These are phyloP conservation scores for Leptinotarsa undecemlineata DNA, from an alignment of 1,140 invertebrate genomes.

Conservation along the genomic window DNA sequence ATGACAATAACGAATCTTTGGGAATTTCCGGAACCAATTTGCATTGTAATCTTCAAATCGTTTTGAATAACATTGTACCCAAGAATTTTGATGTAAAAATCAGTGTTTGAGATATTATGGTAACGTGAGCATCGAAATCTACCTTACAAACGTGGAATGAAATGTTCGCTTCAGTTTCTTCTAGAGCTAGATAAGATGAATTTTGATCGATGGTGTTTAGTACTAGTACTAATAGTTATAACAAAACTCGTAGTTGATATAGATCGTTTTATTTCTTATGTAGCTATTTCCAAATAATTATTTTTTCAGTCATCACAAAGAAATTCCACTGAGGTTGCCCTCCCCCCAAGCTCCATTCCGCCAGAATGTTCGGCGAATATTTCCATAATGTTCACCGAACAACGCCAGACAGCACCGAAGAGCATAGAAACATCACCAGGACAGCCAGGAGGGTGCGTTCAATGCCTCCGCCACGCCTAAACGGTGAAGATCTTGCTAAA, in stretches of 20 bases:
- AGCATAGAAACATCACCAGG: no score
- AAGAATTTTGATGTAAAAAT: constrained; percentile 48
- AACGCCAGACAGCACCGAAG: no score
- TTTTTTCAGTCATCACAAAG: constrained; percentile 41
- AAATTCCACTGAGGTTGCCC: constrained; percentile 44
- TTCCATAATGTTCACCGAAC: no score
- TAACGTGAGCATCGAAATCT: constrained; percentile 35
- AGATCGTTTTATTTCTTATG: constrained; percentile 43
- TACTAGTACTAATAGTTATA: constrained; percentile 27
- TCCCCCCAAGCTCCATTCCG: no score
- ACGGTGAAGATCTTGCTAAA: no score
- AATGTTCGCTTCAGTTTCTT: constrained; percentile 30
- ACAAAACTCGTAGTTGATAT: constrained; percentile 40
- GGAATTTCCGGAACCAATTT: constrained; percentile 41
- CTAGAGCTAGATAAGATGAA: constrained; percentile 29
- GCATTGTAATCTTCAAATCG: constrained; percentile 40
- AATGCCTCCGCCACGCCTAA: no score
- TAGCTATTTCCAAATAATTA: constrained; percentile 38
- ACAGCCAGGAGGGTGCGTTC: no score
- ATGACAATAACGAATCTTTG: constrained; percentile 43
- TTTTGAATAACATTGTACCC: constrained; percentile 27
- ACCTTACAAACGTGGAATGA: constrained; percentile 36
- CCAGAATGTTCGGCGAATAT: no score
- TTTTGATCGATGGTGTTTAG: no score
- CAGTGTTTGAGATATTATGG: constrained; percentile 43